Percentiles rank a stretch among this genome's conserved stretches.
phyloP scores from a whole-genome alignment of 2,113 vertebrate genomes.

The Gopherus flavomarginatus region DNA sequence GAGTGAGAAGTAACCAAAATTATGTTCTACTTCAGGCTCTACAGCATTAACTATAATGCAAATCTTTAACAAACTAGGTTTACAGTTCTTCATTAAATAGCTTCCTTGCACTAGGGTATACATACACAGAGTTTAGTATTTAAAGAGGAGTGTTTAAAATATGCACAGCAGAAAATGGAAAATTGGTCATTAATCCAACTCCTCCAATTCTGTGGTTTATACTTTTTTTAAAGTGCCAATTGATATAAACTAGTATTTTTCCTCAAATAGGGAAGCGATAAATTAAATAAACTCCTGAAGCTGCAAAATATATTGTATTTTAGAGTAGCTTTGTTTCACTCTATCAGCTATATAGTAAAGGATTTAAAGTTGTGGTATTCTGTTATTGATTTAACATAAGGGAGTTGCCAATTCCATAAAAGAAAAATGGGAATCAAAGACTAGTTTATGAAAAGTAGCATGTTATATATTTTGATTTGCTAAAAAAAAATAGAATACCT shows the following conservation, averaged over 20 bases:
- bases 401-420: not conserved
- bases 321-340: not conserved
- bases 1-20: not conserved
- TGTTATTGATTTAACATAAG: not conserved
- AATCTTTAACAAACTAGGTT: not conserved
- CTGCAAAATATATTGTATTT: not conserved
- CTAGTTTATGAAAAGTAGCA: not conserved
- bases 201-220: not conserved
- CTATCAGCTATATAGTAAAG: not conserved
- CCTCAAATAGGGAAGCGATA: not conserved
- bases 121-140: not conserved
- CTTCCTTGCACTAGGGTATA: not conserved
- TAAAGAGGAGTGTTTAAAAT: not conserved
- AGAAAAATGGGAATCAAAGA: not conserved
- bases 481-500: not conserved
- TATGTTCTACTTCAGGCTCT: not conserved
- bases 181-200: not conserved
- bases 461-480: not conserved
- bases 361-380: not conserved
- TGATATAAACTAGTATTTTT: not conserved
- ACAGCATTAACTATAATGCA: not conserved
- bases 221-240: not conserved
- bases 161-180: not conserved
- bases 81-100: not conserved
- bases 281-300: not conserved